Evolutionary conservation across 2,797 vertebrate genomes (phyloP).

Genomic region (Oceanodroma leucorhoa): DNA sequence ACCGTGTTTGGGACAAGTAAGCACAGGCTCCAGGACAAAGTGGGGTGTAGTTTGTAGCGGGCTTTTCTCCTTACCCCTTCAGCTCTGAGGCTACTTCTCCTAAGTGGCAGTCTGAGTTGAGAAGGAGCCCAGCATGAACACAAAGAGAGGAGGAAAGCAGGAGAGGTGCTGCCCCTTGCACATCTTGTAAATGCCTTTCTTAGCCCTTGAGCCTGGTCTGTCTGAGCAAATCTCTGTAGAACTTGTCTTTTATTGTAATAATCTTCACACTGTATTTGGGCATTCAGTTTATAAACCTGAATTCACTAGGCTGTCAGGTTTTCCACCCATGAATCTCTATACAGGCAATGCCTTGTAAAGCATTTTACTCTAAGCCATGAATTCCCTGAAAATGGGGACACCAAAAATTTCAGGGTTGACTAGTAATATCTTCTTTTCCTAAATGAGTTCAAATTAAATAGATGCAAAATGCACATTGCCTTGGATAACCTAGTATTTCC

Average conservation of each 20-base stretch:
- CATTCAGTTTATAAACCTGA: not conserved
- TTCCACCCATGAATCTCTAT: not conserved
- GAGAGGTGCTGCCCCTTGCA: not conserved
- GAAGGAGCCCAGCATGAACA: not conserved
- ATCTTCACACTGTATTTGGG: not conserved
- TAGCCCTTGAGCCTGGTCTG: not conserved
- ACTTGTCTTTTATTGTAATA: not conserved
- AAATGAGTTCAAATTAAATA: not conserved
- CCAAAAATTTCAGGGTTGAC: not conserved
- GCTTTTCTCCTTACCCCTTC: not conserved
- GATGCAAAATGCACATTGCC: not conserved
- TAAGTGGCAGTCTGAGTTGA: not conserved
- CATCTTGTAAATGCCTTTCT: not conserved
- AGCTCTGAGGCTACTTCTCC: not conserved
- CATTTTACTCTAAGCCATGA: not conserved
- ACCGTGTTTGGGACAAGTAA: not conserved
- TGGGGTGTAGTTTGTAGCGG: accelerated
- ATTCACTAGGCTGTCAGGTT: not conserved
- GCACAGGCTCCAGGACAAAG: not conserved
- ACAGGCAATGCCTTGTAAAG: not conserved
- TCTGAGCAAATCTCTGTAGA: not conserved
- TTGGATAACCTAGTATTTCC: not conserved
- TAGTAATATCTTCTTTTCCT: not conserved
- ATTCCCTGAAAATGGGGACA: not conserved
- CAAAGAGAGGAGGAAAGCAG: not conserved